Conservation (phyloP, 2,888 invertebrate species). For the Thereva nobilitata region DNA sequence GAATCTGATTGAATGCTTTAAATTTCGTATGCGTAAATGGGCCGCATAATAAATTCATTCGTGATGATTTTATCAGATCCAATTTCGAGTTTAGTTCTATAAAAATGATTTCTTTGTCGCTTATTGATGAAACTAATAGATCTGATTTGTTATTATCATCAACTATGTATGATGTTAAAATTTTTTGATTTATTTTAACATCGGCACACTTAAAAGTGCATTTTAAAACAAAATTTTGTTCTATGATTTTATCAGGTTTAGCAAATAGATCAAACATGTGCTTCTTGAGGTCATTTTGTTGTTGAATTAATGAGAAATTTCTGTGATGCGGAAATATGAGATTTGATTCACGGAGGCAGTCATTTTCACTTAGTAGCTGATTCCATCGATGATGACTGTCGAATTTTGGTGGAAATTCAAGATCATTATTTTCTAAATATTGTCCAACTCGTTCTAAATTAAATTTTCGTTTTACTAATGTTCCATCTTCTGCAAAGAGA, state of each 20-base stretch:
- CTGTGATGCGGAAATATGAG: constrained; percentile 76
- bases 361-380: constrained; percentile 73
- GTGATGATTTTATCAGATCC: constrained; percentile 60
- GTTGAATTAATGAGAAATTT: constrained; percentile 79
- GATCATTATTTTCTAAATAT: constrained; percentile 77
- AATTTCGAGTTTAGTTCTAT: constrained; percentile 52
- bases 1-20: constrained; percentile 51
- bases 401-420: constrained; percentile 66
- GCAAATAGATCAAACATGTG: constrained; percentile 71
- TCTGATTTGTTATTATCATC: constrained; percentile 49
- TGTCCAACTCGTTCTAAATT: constrained; percentile 90
- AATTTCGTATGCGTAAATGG: constrained; percentile 51
- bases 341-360: constrained; percentile 70
- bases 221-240: constrained; percentile 65
- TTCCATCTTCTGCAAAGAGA: constrained; percentile 47
- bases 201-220: constrained; percentile 62
- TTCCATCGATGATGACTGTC: constrained; percentile 79
- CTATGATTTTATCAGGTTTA: constrained; percentile 67
- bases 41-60: constrained; percentile 62
- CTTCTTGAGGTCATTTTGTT: constrained; percentile 71
- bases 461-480: constrained; percentile 63
- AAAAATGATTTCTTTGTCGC: constrained; percentile 51
- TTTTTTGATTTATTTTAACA: constrained; percentile 43
- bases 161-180: constrained; percentile 48
- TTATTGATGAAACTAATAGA: constrained; percentile 50